Conservation (phyloP, 2,113 vertebrate species). For the Gymnogyps californianus region DNA sequence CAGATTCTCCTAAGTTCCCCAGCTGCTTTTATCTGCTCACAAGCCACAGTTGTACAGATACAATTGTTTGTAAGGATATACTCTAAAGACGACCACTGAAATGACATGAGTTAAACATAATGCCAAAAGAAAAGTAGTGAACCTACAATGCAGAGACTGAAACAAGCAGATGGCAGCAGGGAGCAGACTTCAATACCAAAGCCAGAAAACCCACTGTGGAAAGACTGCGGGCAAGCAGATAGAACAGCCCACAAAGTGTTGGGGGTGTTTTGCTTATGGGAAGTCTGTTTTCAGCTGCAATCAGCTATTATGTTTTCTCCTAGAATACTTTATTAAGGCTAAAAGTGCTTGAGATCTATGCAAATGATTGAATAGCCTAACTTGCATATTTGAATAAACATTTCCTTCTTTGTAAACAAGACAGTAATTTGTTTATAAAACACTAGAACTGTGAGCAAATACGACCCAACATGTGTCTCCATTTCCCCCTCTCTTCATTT, state of each 20-base stretch:
- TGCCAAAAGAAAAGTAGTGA: neutral
- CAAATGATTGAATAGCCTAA: neutral
- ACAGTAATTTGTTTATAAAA: neutral
- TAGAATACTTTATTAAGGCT: neutral
- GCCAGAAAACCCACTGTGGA: neutral
- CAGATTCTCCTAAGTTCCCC: neutral
- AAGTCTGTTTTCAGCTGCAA: neutral
- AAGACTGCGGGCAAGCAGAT: accelerated
- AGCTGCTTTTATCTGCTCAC: neutral
- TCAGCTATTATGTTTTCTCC: neutral
- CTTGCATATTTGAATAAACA: neutral
- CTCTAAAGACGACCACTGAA: neutral
- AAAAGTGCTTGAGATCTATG: neutral
- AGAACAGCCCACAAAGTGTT: neutral
- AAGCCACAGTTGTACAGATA: neutral
- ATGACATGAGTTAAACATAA: neutral
- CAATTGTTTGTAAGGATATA: neutral
- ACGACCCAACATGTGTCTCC: neutral
- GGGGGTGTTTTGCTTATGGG: neutral
- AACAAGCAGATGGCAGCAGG: neutral
- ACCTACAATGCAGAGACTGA: neutral
- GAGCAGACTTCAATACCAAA: neutral
- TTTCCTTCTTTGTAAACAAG: neutral
- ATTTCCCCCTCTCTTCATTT: neutral
- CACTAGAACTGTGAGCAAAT: neutral